A percentile compares a stretch with the other conserved stretches of the same genome.
Conservation (phyloP, 2,113 vertebrate species). For the Epinephelus moara region DNA sequence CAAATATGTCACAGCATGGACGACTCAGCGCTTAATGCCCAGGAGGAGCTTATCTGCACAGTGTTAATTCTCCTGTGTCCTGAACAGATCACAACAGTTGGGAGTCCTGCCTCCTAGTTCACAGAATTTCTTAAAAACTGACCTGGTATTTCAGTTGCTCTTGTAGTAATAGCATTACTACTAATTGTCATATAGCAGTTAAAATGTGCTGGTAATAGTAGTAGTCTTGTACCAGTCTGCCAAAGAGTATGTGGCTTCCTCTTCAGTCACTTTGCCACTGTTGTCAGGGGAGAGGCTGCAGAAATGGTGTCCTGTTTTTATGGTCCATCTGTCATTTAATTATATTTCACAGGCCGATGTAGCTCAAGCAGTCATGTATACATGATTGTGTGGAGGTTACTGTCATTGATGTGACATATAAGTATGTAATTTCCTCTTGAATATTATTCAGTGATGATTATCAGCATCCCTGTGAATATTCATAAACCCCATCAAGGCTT, state of each 20-base stretch:
- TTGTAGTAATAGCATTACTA: neutral
- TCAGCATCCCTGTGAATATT: conserved; percentile 19
- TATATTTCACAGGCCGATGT: conserved; percentile 13
- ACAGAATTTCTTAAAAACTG: neutral
- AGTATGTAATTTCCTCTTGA: neutral
- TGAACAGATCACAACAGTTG: conserved; percentile 53
- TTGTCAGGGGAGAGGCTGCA: conserved; percentile 11
- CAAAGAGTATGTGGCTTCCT: neutral
- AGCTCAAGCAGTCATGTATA: neutral
- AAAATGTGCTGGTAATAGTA: neutral
- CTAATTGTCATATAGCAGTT: no score
- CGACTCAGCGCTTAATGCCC: conserved; percentile 55
- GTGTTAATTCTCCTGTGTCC: conserved; percentile 71
- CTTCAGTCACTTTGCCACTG: neutral
- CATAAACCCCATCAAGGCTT: neutral
- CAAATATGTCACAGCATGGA: conserved; percentile 55
- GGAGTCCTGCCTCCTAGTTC: conserved; percentile 31
- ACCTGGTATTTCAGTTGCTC: neutral
- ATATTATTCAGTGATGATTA: neutral
- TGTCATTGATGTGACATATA: conserved; percentile 4
- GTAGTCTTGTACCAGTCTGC: neutral
- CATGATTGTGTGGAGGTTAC: conserved; percentile 1
- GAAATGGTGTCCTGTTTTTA: conserved; percentile 36
- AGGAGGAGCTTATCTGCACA: conserved; percentile 71
- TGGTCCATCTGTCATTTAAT: conserved; percentile 40